Percentiles rank a stretch among this genome's conserved stretches.
These are phyloP conservation scores for Heteronetta atricapilla DNA, from an alignment of 2,113 vertebrate genomes.

Conservation along the genomic window DNA sequence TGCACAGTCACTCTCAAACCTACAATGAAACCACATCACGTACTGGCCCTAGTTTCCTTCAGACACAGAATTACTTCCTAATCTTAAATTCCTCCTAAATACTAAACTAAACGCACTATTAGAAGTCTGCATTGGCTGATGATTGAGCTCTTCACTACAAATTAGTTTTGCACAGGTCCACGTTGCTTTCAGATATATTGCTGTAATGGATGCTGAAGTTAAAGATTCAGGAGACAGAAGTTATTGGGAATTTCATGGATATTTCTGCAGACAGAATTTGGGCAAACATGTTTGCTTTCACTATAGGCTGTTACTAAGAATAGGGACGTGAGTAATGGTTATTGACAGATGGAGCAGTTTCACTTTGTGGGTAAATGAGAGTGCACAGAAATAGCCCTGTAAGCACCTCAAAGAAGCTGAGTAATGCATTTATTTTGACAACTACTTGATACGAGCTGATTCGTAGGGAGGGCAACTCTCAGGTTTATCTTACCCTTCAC, in stretches of 20 bases:
- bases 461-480: background rate
- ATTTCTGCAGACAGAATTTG: background rate
- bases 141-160: background rate
- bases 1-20: background rate
- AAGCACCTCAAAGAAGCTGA: constrained; percentile 29
- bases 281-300: background rate
- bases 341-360: constrained; percentile 24
- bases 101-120: background rate
- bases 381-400: background rate
- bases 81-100: background rate
- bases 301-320: background rate
- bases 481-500: background rate
- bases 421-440: constrained; percentile 34
- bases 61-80: background rate
- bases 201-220: background rate
- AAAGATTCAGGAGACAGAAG: background rate
- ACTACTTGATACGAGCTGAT: background rate
- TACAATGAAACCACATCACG: background rate
- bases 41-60: accelerated
- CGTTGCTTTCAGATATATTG: background rate
- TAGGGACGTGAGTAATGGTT: background rate
- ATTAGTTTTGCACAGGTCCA: background rate
- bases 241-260: background rate
- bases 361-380: constrained; percentile 2
- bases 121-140: accelerated